These are phyloP conservation scores for Conistra vaccinii DNA, from an alignment of 2,888 invertebrate genomes.

Conservation along the genomic window DNA sequence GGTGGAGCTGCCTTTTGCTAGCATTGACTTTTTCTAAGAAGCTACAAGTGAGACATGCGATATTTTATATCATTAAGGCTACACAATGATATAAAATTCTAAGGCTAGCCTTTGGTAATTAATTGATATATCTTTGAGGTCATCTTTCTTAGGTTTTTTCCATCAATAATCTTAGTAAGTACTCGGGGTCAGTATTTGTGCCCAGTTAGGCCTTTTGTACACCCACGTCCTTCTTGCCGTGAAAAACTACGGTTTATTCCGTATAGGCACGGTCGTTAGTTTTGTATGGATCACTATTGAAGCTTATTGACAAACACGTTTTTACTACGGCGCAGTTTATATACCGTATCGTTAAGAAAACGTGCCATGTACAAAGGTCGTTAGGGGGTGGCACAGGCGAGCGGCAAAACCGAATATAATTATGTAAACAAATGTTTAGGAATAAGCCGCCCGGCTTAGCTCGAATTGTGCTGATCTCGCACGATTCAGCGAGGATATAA, in stretches of 20 bases:
- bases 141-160: background rate
- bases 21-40: slow-evolving; percentile 12
- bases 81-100: background rate
- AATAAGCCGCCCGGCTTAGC: background rate
- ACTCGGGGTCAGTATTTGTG: background rate
- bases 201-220: background rate
- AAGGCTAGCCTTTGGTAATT: background rate
- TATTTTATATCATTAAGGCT: background rate
- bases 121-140: background rate
- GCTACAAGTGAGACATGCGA: background rate
- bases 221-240: too few species aligned
- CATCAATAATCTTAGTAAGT: background rate
- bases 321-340: too few species aligned
- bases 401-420: background rate
- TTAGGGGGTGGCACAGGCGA: background rate
- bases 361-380: too few species aligned
- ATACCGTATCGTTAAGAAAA: too few species aligned
- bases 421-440: background rate
- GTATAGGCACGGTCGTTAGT: too few species aligned
- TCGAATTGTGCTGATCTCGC: background rate
- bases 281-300: too few species aligned
- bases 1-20: background rate
- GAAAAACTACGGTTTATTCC: too few species aligned
- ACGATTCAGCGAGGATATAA: background rate
- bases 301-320: too few species aligned